phyloP scores from a whole-genome alignment of 1,140 invertebrate genomes.

The Dermatophagoides farinae region DNA sequence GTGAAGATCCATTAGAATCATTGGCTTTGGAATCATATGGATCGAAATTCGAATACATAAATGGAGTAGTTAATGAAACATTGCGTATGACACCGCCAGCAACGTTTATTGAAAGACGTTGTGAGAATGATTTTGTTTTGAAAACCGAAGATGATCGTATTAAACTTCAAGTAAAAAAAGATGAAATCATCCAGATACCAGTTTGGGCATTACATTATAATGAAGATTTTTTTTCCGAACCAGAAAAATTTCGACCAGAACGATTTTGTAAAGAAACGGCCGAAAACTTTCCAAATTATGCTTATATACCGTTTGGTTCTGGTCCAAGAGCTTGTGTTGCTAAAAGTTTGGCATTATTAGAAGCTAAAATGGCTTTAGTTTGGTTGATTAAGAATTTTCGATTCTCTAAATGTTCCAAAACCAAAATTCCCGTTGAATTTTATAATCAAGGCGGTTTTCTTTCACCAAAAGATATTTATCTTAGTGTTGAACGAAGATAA shows the following conservation, averaged over 20 bases:
- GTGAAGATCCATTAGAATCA: not conserved
- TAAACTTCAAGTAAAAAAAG: not conserved
- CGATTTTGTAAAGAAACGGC: slow-evolving; percentile 10
- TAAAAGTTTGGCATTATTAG: slow-evolving; percentile 23
- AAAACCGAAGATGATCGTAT: not conserved
- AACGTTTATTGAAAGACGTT: slow-evolving; percentile 1
- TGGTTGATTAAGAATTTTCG: not conserved
- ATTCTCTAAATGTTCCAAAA: not conserved
- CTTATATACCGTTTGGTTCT: slow-evolving; percentile 25
- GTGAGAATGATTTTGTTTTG: not conserved
- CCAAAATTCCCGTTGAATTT: not conserved
- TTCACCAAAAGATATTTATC: not conserved
- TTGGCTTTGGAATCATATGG: not conserved
- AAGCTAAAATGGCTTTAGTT: slow-evolving; percentile 22
- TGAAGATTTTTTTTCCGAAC: slow-evolving; percentile 17
- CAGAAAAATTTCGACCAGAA: slow-evolving; percentile 18
- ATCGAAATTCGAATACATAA: slow-evolving; percentile 19
- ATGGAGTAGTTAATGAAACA: slow-evolving; percentile 23
- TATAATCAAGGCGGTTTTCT: not conserved
- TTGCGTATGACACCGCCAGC: slow-evolving; percentile 21
- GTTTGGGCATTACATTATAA: slow-evolving; percentile 20
- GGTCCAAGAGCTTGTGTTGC: slow-evolving; percentile 26
- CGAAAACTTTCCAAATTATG: slow-evolving; percentile 19
- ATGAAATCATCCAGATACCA: slow-evolving; percentile 14
- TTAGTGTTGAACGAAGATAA: no score